These are phyloP conservation scores for Drosophila equinoxialis DNA, from an alignment of 1,140 invertebrate genomes.

Conservation along the genomic window DNA sequence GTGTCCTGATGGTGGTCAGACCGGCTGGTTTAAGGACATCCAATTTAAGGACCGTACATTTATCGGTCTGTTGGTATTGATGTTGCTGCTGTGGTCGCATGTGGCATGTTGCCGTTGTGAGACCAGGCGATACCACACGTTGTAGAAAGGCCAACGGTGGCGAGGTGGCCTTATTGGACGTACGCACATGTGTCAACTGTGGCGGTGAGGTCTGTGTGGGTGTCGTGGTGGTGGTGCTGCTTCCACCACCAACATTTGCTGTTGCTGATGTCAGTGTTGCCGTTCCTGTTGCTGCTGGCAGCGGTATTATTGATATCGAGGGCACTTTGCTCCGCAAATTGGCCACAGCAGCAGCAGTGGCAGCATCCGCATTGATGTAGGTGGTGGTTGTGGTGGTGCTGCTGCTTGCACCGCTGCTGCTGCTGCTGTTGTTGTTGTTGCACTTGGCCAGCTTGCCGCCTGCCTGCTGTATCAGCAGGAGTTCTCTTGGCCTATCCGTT, in stretches of 20 bases:
- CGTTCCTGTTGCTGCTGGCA: constrained; percentile 61
- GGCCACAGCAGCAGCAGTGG: constrained; percentile 70
- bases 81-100: constrained; percentile 73
- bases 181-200: constrained; percentile 32
- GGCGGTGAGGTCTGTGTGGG: constrained; percentile 31
- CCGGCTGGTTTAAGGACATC: constrained; percentile 57
- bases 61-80: constrained; percentile 80
- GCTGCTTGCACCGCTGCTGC: constrained; percentile 19
- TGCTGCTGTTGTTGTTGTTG: constrained; percentile 28
- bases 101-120: constrained; percentile 19
- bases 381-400: constrained; percentile 6
- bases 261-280: constrained; percentile 30
- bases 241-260: constrained; percentile 41
- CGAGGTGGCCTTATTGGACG: constrained; percentile 77
- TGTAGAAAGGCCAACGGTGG: constrained; percentile 65
- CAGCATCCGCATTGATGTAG: constrained; percentile 66
- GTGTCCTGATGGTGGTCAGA: constrained; percentile 42
- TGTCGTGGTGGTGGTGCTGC: neutral
- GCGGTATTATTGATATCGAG: constrained; percentile 79
- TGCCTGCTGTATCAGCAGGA: constrained; percentile 75
- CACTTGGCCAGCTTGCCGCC: constrained; percentile 35
- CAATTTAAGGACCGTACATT: constrained; percentile 78
- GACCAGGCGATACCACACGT: constrained; percentile 6
- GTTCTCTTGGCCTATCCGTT: constrained; percentile 77
- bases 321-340: constrained; percentile 76